Conservation (phyloP, 2,888 invertebrate genomes). For the Lasiommata megera region DNA sequence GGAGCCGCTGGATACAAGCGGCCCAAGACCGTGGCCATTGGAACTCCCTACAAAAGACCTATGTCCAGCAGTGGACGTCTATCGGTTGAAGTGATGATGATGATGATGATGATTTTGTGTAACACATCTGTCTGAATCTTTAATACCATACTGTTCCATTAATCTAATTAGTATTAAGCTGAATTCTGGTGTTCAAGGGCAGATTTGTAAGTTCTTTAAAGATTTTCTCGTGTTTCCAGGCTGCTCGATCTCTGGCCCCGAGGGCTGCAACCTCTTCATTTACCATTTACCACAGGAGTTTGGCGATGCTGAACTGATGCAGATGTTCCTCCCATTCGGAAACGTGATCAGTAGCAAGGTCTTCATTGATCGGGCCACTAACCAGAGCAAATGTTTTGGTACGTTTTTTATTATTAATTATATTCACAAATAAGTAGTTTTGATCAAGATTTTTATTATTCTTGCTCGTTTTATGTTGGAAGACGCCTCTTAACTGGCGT, state of each 20-base stretch:
- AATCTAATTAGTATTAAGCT: conserved; percentile 16
- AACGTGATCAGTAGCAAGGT: conserved; percentile 99
- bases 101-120: conserved; percentile 27
- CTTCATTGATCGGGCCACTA: conserved; percentile 99
- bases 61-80: no score
- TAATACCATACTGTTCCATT: neutral
- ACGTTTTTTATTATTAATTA: conserved; percentile 56
- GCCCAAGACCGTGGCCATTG: no score
- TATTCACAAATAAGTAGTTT: no score
- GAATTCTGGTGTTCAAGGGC: conserved; percentile 56
- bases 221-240: conserved; percentile 89
- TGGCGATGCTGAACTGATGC: conserved; percentile 99
- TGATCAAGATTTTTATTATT: no score
- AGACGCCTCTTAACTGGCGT: no score
- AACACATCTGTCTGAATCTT: neutral
- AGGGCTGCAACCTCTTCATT: conserved; percentile 99
- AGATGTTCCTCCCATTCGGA: conserved; percentile 99
- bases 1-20: no score
- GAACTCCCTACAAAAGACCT: no score
- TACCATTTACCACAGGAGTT: conserved; percentile 99
- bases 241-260: conserved; percentile 98
- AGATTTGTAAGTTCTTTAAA: conserved; percentile 84
- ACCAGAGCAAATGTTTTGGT: conserved; percentile 99
- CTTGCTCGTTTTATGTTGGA: no score
- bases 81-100: no score